Conservation (phyloP, 2,888 invertebrate genomes). For the Chrysolina haemoptera region DNA sequence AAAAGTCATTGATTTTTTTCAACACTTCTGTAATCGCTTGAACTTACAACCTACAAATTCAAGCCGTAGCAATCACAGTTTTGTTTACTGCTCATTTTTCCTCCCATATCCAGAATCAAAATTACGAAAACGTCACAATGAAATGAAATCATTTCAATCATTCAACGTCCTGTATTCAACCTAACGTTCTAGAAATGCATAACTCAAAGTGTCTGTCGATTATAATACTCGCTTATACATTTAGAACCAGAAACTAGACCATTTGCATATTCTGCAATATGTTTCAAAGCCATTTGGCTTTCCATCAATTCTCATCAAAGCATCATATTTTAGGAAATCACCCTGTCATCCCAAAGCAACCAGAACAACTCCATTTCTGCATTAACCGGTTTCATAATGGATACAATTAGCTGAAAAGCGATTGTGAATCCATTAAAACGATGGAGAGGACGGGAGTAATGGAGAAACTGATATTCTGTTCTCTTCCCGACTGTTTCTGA, state of each 20-base stretch:
- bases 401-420: constrained; percentile 37
- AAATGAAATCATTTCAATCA: too few relatives aligned
- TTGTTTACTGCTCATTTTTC: too few relatives aligned
- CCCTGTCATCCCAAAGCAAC: constrained; percentile 15
- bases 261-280: background rate
- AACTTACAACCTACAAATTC: too few relatives aligned
- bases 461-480: constrained; percentile 32
- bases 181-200: too few relatives aligned
- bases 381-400: constrained; percentile 34
- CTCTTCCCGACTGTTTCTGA: constrained; percentile 15
- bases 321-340: constrained; percentile 7
- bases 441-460: constrained; percentile 28
- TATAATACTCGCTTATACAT: too few relatives aligned
- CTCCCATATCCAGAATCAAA: too few relatives aligned
- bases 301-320: constrained; percentile 5
- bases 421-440: constrained; percentile 35
- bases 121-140: too few relatives aligned
- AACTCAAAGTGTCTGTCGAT: too few relatives aligned
- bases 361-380: constrained; percentile 28
- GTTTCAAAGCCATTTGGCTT: background rate
- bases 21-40: too few relatives aligned
- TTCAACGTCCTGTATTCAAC: too few relatives aligned
- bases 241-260: background rate
- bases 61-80: too few relatives aligned
- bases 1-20: too few relatives aligned